These are phyloP conservation scores for Bungarus multicinctus DNA, from an alignment of 2,113 vertebrate genomes.

Conservation along the genomic window DNA sequence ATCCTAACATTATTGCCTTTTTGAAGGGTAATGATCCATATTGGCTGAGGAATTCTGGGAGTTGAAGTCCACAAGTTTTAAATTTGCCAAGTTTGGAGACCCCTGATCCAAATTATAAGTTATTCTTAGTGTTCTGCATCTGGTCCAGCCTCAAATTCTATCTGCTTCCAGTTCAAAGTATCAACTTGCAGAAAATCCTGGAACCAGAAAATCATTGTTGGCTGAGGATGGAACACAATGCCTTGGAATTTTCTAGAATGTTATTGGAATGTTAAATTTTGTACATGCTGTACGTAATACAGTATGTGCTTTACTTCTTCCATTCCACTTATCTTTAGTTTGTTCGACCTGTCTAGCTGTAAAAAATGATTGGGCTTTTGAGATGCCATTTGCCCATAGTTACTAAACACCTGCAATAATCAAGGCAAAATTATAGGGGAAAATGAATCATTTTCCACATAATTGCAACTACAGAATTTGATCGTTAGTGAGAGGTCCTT, in stretches of 20 bases:
- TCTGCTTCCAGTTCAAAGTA: background rate
- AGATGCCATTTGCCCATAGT: background rate
- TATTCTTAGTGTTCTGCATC: background rate
- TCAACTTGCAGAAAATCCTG: background rate
- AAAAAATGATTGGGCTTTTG: background rate
- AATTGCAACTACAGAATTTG: background rate
- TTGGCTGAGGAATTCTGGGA: background rate
- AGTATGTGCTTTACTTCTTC: background rate
- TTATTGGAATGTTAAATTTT: background rate
- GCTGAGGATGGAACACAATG: background rate
- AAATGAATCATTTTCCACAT: background rate
- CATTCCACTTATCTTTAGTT: background rate
- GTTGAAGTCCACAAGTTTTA: background rate
- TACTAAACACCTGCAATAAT: background rate
- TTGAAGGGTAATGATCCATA: background rate
- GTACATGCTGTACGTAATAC: background rate
- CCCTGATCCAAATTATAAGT: background rate
- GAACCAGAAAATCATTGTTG: background rate
- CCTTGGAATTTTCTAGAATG: background rate
- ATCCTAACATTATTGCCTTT: background rate
- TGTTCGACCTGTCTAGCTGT: background rate
- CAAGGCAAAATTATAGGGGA: background rate
- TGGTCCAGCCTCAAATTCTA: background rate
- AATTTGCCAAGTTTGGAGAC: background rate
- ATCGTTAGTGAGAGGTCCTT: background rate